These are phyloP conservation scores for Euschistus heros DNA, from an alignment of 1,140 invertebrate genomes.

Conservation along the genomic window DNA sequence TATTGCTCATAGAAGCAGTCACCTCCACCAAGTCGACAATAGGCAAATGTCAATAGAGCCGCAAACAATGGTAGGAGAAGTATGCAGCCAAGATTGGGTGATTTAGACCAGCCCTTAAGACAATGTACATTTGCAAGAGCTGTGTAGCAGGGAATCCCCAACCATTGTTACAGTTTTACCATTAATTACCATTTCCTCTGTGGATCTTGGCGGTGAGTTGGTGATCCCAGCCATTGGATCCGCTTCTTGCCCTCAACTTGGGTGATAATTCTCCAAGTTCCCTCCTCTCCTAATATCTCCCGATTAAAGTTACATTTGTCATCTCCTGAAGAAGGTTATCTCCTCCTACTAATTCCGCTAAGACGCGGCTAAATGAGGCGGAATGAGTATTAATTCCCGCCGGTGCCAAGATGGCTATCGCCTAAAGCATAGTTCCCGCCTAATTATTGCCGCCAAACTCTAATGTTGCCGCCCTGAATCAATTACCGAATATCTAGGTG, in stretches of 20 bases:
- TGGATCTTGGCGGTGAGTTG: neutral
- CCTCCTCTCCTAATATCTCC: neutral
- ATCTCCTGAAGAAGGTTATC: constrained; percentile 9
- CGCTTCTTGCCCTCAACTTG: constrained; percentile 6
- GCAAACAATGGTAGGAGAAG: too few species aligned
- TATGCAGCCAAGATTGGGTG: neutral
- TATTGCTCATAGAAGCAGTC: too few species aligned
- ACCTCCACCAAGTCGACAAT: too few species aligned
- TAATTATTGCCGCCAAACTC: too few species aligned
- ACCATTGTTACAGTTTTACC: neutral
- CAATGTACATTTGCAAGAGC: neutral
- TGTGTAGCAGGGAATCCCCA: neutral
- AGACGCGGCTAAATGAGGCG: neutral
- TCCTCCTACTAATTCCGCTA: neutral
- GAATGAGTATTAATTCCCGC: constrained; percentile 8
- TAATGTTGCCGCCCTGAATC: too few species aligned
- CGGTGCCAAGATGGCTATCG: constrained; percentile 9
- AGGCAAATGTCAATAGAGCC: too few species aligned
- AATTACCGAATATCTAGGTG: too few species aligned
- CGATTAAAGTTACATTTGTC: constrained; percentile 10
- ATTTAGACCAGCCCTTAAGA: neutral
- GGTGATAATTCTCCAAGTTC: constrained; percentile 6
- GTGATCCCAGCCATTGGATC: neutral
- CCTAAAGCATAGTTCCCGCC: constrained; percentile 4
- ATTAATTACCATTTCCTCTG: constrained; percentile 1